These are phyloP conservation scores for Lapara coniferarum DNA, from an alignment of 2,888 invertebrate species.

Conservation along the genomic window DNA sequence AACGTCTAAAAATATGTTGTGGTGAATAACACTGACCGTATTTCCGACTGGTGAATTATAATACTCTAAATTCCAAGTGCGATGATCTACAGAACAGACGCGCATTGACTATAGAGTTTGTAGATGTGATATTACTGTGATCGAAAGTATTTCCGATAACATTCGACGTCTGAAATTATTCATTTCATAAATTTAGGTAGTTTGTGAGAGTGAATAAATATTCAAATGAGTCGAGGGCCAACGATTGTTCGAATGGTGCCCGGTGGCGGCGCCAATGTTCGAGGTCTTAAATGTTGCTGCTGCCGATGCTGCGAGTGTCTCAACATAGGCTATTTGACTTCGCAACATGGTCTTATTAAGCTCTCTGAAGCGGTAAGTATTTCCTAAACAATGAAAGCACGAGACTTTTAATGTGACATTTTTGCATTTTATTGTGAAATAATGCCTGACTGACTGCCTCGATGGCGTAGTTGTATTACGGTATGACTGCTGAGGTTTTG, in stretches of 20 bases:
- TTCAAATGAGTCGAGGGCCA: slow-evolving; percentile 72
- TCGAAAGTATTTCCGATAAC: slow-evolving; percentile 3
- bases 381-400: neutral
- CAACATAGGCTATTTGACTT: slow-evolving; percentile 89
- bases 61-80: slow-evolving; percentile 68
- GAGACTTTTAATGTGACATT: no score
- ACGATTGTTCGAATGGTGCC: slow-evolving; percentile 77
- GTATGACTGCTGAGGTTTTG: no score
- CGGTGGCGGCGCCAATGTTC: slow-evolving; percentile 56
- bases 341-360: slow-evolving; percentile 89
- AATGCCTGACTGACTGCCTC: neutral
- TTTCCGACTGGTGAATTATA: slow-evolving; percentile 59
- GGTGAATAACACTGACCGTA: slow-evolving; percentile 73
- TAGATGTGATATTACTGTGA: neutral
- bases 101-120: neutral
- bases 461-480: no score
- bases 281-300: slow-evolving; percentile 88
- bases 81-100: slow-evolving; percentile 32
- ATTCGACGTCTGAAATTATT: neutral
- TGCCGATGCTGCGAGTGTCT: slow-evolving; percentile 91
- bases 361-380: slow-evolving; percentile 88
- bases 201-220: slow-evolving; percentile 30
- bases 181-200: slow-evolving; percentile 1
- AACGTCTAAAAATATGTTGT: slow-evolving; percentile 75
- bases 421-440: neutral